Base-by-base conservation (phyloP, 1,140 invertebrate species). In the Drosophila suzukii region DNA sequence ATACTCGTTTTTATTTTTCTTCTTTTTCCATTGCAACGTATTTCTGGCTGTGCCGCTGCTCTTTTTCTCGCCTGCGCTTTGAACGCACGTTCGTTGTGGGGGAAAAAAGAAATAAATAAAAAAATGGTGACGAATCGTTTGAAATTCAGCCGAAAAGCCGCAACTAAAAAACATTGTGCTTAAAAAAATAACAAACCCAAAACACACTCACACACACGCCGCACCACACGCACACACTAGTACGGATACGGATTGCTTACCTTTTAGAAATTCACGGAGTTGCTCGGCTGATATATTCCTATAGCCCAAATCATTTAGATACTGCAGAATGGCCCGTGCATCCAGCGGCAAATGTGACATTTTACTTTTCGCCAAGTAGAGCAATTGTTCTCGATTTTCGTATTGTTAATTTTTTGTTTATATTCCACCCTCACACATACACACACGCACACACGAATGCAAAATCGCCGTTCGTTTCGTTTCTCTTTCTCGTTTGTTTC, bases 221-320 rank as follows among this genome's bases (percentile, higher is more conserved):
- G 55, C 57, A 50, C 49, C 27, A 27, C 27, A 27, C 20, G 20
- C 27, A 30, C 44, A 47, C 62, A 73, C 54, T 47, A n/a, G 43
- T 46, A 15, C 30, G 57, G 47, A 27, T 46, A 15, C 30, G 57
- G 47, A 27, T 72, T 39, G 15, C 81, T 89, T 92, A 93, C 93
- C 93, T 92, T 91, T 93, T 68, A 93, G 91, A 91, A 94, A 94
- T 81, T 93, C 93, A 86, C 93, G 93, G 72, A 94, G 85, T 84
- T 93, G 93, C 79, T 92, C 83, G 36, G 91, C 92, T 56, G 90
- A 91, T 78, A 94, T 93, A 88, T 93, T 93, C 38, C 91, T 91
- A 81, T 93, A 93, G 61, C 93, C 93, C 74, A 94, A 84, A 75
- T 93, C 88, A 91, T 93, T 93, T 89, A 94, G 91, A 91, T 93